phyloP scores from a whole-genome alignment of 1,140 invertebrate species.

The Euura lappo region DNA sequence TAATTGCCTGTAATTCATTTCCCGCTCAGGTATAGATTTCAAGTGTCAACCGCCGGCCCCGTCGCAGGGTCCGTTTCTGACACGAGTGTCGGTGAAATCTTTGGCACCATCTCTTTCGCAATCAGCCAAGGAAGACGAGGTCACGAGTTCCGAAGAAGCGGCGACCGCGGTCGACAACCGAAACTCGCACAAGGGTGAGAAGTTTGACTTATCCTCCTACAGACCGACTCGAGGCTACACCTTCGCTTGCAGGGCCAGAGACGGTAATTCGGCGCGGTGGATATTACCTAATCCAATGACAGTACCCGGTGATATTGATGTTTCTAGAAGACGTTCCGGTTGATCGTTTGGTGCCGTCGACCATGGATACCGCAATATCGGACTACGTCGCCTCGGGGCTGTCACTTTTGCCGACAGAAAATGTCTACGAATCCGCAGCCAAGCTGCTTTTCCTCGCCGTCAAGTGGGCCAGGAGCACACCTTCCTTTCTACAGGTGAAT shows the following conservation, averaged over 20 bases:
- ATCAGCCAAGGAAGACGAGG: slow-evolving; percentile 73
- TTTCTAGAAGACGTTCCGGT: slow-evolving; percentile 36
- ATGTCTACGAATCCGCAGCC: slow-evolving; percentile 75
- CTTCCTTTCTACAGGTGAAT: slow-evolving; percentile 73
- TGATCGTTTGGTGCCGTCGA: slow-evolving; percentile 35
- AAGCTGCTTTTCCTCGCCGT: slow-evolving; percentile 79
- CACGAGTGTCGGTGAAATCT: slow-evolving; percentile 44
- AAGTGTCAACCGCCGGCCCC: not conserved
- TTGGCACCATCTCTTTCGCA: slow-evolving; percentile 32
- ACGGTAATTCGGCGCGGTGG: too few relatives aligned
- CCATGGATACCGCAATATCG: slow-evolving; percentile 37
- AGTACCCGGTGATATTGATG: not conserved
- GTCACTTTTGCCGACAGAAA: slow-evolving; percentile 64
- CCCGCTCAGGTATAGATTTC: not conserved
- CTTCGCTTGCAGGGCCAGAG: too few relatives aligned
- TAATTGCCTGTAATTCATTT: not conserved
- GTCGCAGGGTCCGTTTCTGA: slow-evolving; percentile 44
- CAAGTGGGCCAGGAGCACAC: slow-evolving; percentile 78
- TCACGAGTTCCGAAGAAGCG: slow-evolving; percentile 75
- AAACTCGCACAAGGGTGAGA: slow-evolving; percentile 11
- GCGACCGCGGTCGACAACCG: slow-evolving; percentile 39
- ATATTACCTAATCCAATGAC: not conserved
- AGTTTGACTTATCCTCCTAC: not conserved
- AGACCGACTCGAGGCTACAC: too few relatives aligned
- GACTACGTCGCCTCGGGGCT: slow-evolving; percentile 45